Conservation (phyloP, 2,888 invertebrate species). For the Drosophila engyochracea region DNA sequence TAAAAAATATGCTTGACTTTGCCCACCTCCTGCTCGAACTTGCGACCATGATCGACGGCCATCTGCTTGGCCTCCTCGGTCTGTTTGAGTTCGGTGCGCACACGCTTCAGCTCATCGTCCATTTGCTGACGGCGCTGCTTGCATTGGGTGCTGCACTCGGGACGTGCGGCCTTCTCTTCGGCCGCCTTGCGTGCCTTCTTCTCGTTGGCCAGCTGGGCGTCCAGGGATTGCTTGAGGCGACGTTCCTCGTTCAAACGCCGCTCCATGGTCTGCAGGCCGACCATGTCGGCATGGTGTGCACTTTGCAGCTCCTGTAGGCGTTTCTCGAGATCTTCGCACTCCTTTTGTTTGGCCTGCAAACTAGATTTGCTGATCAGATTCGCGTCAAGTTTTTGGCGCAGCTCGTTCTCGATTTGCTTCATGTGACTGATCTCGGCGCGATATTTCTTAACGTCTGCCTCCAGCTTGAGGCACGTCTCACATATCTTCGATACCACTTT, state of each 20-base stretch:
- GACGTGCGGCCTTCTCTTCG: constrained; percentile 86
- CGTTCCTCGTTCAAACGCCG: constrained; percentile 93
- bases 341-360: constrained; percentile 90
- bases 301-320: constrained; percentile 91
- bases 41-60: constrained; percentile 84
- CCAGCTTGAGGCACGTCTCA: constrained; percentile 84
- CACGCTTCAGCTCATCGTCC: constrained; percentile 89
- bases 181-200: constrained; percentile 89
- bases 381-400: constrained; percentile 86
- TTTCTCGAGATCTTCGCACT: constrained; percentile 94
- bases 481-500: constrained; percentile 85
- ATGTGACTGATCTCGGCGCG: constrained; percentile 84
- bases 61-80: constrained; percentile 88
- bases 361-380: constrained; percentile 91
- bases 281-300: constrained; percentile 92
- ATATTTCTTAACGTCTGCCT: constrained; percentile 85
- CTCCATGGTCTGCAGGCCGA: constrained; percentile 91
- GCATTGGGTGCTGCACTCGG: constrained; percentile 90
- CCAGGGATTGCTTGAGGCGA: constrained; percentile 90
- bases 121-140: constrained; percentile 89
- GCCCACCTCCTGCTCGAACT: constrained; percentile 85
- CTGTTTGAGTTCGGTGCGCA: constrained; percentile 88
- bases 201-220: constrained; percentile 90
- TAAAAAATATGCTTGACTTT: neutral
- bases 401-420: constrained; percentile 85